Base-by-base conservation (phyloP, 1,140 invertebrate species). In the Drosophila pectinifera region DNA sequence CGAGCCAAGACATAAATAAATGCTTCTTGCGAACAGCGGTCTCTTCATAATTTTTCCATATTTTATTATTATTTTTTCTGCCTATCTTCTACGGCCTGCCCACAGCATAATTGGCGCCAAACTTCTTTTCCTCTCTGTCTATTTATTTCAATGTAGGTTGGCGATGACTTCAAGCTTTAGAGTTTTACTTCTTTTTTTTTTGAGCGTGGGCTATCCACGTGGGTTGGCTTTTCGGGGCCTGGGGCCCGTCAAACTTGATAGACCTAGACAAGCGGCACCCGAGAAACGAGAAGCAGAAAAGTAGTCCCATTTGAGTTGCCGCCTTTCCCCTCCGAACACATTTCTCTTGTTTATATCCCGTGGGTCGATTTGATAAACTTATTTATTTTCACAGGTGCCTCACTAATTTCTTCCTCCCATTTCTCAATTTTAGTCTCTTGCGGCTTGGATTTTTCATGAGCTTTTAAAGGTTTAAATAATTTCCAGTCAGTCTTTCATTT, bases 21-120 rank as follows among this genome's bases (percentile, higher is more conserved):
- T 58, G 57, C 63, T 61, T 59, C 58, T 64, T 26, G 41, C 26
- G 11, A 56, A 41, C 36, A 18, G 13, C 55, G 26, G 65, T 38
- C 45, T 45, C 57, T 79, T 78, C 57, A 88, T 82, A 49, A 86
- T 75, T 84, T 83, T 63, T 64, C 75, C 75, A 74, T 55, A 42
- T 73, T 78, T 58, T 62, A 57, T 69, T 68, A 48, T 61, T 57
- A 64, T 56, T 51, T 34, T 63, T 45, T 54, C 31, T 43, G 28
- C 20, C 54, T 62, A 55, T 61, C 39, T 34, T 65, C 45, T 68
- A 63, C 61, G 57, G 49, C 22, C 65, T 28, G 53, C 75, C 78
- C 83, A 88, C 78, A 70, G 54, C 49, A 82, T 86, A 79, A 82
- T 86, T 76, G 83, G 83, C 78, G 82, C 82, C 82, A 70, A 85